Base-by-base conservation (phyloP, 2,113 vertebrate species). In the Vanacampus margaritifer region DNA sequence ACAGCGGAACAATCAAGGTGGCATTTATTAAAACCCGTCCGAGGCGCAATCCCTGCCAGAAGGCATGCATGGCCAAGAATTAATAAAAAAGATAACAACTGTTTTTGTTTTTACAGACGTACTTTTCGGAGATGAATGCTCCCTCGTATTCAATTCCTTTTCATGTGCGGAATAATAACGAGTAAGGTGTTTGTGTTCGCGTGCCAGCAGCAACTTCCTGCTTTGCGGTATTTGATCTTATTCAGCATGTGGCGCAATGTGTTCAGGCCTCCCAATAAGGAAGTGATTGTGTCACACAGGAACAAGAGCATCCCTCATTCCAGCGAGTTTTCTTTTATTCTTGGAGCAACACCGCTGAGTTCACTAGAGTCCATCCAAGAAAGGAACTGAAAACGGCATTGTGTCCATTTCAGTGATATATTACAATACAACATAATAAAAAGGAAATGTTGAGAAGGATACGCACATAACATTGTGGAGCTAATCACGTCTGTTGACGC, bases 11-110 rank as follows among this genome's bases (percentile, higher is more conserved):
- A 91, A 88, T 90, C 84, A 87, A 69, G 74, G 80, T 80, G 24
- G 76, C 79, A 73, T 90, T 88, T 83, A 84, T 87, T 89, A 81
- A 88, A 86, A 87, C 80, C 75, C 83, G 83, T 86, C 79, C 83
- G 85, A 73, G 75, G 80, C 71, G 72, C 76, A 81, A 63, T 78
- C 67, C 43, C 64, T 70, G 81, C 86, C 87, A 85, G 73, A 75
- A 76, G 72, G 75, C 45, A 21, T 21, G 71, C 75, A 73, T 70
- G 65, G 83, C 79, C 75, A 78, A 86, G 82, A 37, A 76, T 81
- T 74, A 79, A 82, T 84, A 74, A 84, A 85, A n/a, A 86, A 14
- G 81, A 87, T 84, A 81, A 86, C 78, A 69, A 74, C 46, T 53
- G 12, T 35, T 64, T 79, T 78, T 81, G 74, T 70, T 84, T 81